Evolutionary conservation across 2,113 vertebrate species (phyloP).

Genomic region (Dendropsophus ebraccatus): DNA sequence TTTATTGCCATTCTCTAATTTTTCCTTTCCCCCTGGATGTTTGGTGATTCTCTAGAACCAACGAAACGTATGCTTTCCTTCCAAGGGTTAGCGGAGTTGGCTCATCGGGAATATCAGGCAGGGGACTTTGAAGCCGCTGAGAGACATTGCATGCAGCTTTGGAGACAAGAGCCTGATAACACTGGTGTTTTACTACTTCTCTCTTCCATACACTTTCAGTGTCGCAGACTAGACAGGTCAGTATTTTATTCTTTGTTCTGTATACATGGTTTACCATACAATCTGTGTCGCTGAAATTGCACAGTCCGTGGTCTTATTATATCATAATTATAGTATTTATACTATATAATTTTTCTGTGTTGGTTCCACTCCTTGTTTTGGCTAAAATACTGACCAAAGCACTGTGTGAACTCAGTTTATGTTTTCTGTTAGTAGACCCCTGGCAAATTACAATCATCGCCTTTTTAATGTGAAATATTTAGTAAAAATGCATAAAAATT

Average conservation of each 20-base stretch:
- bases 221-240: constrained; percentile 98
- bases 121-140: constrained; percentile 99
- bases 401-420: no score
- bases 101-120: constrained; percentile 98
- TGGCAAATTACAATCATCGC: no score
- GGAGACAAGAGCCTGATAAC: constrained; percentile 99
- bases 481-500: no score
- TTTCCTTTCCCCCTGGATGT: constrained; percentile 90
- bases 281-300: no score
- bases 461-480: no score
- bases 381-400: no score
- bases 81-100: constrained; percentile 99
- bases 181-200: constrained; percentile 96
- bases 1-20: constrained; percentile 92
- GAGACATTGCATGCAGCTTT: constrained; percentile 99
- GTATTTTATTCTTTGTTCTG: constrained; percentile 24
- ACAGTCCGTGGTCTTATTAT: no score
- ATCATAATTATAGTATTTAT: no score
- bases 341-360: no score
- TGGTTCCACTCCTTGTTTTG: no score
- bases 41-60: constrained; percentile 97
- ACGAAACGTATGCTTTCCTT: constrained; percentile 99
- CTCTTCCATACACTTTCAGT: constrained; percentile 99
- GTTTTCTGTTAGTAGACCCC: no score
- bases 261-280: no score